These are phyloP conservation scores for Pelodytes ibericus DNA, from an alignment of 2,797 vertebrate genomes.

Conservation along the genomic window DNA sequence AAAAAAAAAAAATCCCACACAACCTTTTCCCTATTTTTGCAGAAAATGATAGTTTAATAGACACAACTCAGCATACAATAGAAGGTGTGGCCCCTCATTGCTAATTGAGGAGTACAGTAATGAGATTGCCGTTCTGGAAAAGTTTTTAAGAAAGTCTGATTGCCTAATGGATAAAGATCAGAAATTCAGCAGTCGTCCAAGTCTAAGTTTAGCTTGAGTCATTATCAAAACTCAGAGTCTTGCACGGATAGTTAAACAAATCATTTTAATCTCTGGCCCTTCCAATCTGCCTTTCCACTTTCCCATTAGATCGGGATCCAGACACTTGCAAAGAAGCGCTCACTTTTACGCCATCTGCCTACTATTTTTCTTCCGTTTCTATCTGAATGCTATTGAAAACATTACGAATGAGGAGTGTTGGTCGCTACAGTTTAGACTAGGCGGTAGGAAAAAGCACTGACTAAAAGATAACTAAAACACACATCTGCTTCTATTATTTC, in stretches of 20 bases:
- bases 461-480: slow-evolving; percentile 37
- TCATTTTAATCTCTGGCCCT: slow-evolving; percentile 22
- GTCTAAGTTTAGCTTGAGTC: slow-evolving; percentile 8
- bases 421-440: slow-evolving; percentile 16
- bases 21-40: not conserved
- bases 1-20: not conserved
- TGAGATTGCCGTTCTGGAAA: slow-evolving; percentile 32
- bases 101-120: slow-evolving; percentile 18
- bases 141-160: slow-evolving; percentile 31
- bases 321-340: not conserved
- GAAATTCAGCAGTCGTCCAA: slow-evolving; percentile 12
- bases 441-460: slow-evolving; percentile 9
- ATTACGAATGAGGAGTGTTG: slow-evolving; percentile 6
- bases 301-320: not conserved
- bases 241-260: slow-evolving; percentile 19
- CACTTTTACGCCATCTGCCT: not conserved
- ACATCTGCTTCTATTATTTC: slow-evolving; percentile 39
- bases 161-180: slow-evolving; percentile 31
- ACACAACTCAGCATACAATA: not conserved
- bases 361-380: slow-evolving; percentile 1
- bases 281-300: not conserved
- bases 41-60: not conserved
- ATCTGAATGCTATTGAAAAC: slow-evolving; percentile 47
- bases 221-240: slow-evolving; percentile 24
- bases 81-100: not conserved